Conservation (phyloP, 2,797 vertebrate species). For the Lepidocolaptes lacrymiger region DNA sequence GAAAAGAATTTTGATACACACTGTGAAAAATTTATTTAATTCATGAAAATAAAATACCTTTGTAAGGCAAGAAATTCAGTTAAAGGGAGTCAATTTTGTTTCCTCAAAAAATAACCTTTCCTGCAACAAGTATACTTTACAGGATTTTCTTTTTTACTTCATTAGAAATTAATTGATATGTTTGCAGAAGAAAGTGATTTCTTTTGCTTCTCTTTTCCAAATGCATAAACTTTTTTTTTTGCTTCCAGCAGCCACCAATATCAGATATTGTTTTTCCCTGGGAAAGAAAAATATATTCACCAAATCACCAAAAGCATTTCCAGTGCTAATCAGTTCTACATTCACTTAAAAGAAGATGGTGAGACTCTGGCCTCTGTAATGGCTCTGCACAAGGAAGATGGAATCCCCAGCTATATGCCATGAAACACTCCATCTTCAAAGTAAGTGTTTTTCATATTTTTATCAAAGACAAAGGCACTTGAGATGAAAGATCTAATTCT, state of each 20-base stretch:
- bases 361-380: not conserved
- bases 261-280: not conserved
- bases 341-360: not conserved
- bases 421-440: not conserved
- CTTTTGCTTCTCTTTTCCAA: not conserved
- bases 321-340: not conserved
- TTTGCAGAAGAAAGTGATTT: not conserved
- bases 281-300: not conserved
- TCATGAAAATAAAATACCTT: not conserved
- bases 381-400: not conserved
- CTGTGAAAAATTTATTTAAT: slow-evolving; percentile 5
- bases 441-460: slow-evolving; percentile 6
- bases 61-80: not conserved
- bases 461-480: slow-evolving; percentile 27
- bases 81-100: not conserved
- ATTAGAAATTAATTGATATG: not conserved
- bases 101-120: not conserved
- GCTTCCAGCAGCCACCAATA: not conserved
- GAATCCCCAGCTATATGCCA: not conserved
- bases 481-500: slow-evolving; percentile 33
- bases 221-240: not conserved
- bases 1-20: not conserved
- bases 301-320: not conserved
- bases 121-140: not conserved
- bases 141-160: not conserved